These are phyloP conservation scores for Antechinus flavipes DNA, from an alignment of 2,113 vertebrate species.

Conservation along the genomic window DNA sequence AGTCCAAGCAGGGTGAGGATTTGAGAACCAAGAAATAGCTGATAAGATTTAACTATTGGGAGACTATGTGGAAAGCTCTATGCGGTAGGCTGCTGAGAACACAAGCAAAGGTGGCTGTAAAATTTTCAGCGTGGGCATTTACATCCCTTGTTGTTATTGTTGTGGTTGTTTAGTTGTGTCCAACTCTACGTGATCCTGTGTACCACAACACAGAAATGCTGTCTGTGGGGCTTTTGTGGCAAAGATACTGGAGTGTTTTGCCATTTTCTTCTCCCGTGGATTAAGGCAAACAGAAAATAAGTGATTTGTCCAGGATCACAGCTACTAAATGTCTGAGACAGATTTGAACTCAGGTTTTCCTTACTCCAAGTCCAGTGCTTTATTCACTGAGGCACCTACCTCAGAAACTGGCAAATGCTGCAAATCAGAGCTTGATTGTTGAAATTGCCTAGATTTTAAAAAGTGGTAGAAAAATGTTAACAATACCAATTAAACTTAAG, in stretches of 20 bases:
- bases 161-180: too few relatives aligned
- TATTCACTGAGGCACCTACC: background rate
- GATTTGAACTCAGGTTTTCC: background rate
- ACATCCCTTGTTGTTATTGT: too few relatives aligned
- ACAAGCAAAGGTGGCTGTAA: too few relatives aligned
- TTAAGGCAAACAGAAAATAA: background rate
- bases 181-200: background rate
- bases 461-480: background rate
- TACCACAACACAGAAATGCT: background rate
- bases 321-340: background rate
- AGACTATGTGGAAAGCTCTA: too few relatives aligned
- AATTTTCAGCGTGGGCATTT: too few relatives aligned
- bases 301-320: background rate
- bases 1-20: too few relatives aligned
- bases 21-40: too few relatives aligned
- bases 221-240: background rate
- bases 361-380: background rate
- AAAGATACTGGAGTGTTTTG: background rate
- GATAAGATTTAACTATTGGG: too few relatives aligned
- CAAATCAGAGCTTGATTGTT: background rate
- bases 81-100: too few relatives aligned
- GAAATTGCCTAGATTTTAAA: background rate
- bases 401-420: background rate
- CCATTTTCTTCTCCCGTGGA: background rate
- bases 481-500: background rate